Evolutionary conservation across 1,140 invertebrate genomes (phyloP), one percentile per base, ranked within the genome.

Genomic region (Trichonephila clavata): DNA sequence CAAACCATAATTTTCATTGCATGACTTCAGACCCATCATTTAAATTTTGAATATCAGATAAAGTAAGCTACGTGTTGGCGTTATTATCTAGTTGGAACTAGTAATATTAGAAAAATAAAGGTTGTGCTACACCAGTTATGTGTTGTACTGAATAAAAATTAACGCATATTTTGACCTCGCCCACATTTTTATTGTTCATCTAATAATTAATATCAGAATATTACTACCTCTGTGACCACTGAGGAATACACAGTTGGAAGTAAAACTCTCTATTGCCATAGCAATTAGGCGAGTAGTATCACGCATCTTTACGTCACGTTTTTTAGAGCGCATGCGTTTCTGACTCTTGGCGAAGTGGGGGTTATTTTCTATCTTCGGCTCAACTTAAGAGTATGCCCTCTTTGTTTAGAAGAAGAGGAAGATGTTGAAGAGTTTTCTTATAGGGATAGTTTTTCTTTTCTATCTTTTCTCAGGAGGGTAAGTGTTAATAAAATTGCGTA

Each of bases 341-440:
- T 10, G 8, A 21, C 39, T 43, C 14, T n/a, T n/a, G 63, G 39
- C n/a, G 71, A 81, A 80, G 83, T 50, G n/a, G 59, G 27, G 24
- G 43, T 61, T 68, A 8, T 60, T 88, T 93, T 93, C 86, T 93
- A 88, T 93, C 86, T 93, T 93, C 91, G 27, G 92, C 61, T 59
- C 86, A 93, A 87, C 91, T 86, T 93, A 50, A 68, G 61, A 86
- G 39, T 80, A 93, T 88, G 65, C 39, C 60, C 71, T 60, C 92
- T 27, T 60, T 65, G 63, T 50, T 60, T 43, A 81, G 90, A 43
- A 93, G 39, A 24, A 87, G 65, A 50, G n/a, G 27, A 93, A 93
- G 86, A 93, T 93, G 92, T 93, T 39, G 92, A 88, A 87, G 87
- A 93, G 68, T 93, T 93, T 93, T 61, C 57, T 88, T 16, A 80